These are phyloP conservation scores for Halcyon chelicuti DNA, from an alignment of 2,797 vertebrate species.

Conservation along the genomic window DNA sequence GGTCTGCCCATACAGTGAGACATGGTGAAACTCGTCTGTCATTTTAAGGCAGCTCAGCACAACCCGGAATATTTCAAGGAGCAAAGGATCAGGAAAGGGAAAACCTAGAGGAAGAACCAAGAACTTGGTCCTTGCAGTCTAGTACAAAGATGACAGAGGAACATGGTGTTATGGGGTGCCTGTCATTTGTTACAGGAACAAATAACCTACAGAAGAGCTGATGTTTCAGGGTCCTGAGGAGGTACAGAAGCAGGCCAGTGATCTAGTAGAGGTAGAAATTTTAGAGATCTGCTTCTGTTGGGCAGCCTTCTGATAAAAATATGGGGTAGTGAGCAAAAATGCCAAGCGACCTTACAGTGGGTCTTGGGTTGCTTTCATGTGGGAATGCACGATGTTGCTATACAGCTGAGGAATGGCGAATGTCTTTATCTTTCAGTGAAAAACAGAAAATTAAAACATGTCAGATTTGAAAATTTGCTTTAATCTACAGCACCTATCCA, in stretches of 20 bases:
- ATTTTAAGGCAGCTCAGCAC: background rate
- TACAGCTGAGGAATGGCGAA: background rate
- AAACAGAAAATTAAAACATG: background rate
- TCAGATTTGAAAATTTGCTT: background rate
- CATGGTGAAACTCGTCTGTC: background rate
- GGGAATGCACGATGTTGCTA: accelerated
- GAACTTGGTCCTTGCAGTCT: background rate
- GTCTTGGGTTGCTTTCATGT: background rate
- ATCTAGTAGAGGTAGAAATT: background rate
- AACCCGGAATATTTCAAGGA: background rate
- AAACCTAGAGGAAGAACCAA: background rate
- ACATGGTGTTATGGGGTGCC: accelerated
- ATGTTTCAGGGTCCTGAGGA: background rate
- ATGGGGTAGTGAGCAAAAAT: background rate
- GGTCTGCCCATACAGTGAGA: background rate
- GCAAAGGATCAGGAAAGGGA: background rate
- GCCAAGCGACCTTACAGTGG: background rate
- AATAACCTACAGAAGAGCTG: background rate
- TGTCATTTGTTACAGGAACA: background rate
- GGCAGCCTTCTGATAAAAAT: background rate
- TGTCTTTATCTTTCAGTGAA: background rate
- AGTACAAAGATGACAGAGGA: background rate
- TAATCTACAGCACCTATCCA: background rate
- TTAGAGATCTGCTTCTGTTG: background rate
- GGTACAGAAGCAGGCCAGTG: background rate